These are phyloP conservation scores for Hypocryptadius cinnamomeus DNA, from an alignment of 2,113 vertebrate genomes.

Conservation along the genomic window DNA sequence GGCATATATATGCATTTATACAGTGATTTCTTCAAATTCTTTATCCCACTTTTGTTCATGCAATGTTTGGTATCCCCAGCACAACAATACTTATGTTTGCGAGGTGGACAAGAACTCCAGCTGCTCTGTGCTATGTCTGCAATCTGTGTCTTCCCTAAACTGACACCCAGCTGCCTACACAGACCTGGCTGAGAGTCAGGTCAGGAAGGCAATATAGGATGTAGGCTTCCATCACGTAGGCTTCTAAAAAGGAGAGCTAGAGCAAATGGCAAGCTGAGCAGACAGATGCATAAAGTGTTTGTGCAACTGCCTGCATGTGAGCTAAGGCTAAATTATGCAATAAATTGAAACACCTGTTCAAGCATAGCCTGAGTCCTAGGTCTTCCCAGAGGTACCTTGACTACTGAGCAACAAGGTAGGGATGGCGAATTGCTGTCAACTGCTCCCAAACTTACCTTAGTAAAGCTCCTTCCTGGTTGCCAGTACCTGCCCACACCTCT, in stretches of 20 bases:
- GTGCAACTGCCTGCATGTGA: not conserved
- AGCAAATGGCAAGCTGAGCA: not conserved
- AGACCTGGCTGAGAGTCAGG: not conserved
- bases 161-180: not conserved
- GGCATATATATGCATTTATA: not conserved
- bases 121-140: not conserved
- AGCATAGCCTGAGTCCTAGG: not conserved
- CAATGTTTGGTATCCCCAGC: accelerated
- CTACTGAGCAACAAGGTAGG: not conserved
- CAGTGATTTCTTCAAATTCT: not conserved
- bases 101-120: not conserved
- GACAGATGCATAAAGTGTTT: not conserved
- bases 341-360: not conserved
- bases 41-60: not conserved
- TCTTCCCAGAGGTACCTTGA: not conserved
- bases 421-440: not conserved
- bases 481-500: not conserved
- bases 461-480: not conserved
- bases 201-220: not conserved
- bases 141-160: not conserved
- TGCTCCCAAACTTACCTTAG: not conserved
- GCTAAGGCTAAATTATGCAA: not conserved
- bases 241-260: not conserved
- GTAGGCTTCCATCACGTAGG: not conserved
- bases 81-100: not conserved